Percentiles rank a stretch among this genome's conserved stretches.
Evolutionary conservation across 2,113 vertebrate species (phyloP).

Genomic region (Aphyosemion australe): DNA sequence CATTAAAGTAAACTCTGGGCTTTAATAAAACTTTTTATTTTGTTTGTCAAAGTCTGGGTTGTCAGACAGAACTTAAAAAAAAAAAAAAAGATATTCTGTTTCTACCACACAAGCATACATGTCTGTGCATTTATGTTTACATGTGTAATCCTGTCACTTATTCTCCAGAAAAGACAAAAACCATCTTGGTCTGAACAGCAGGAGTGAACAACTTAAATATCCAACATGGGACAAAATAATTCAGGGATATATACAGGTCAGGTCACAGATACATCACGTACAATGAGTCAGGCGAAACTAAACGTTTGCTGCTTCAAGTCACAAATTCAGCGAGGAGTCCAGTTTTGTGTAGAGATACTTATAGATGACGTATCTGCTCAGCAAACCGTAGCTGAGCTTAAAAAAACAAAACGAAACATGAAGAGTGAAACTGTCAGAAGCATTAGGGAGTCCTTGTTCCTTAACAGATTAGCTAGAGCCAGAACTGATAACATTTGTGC

Average conservation of each 20-base stretch:
- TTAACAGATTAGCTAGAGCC: slow-evolving; percentile 65
- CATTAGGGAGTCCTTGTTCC: slow-evolving; percentile 21
- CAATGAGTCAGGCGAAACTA: slow-evolving; percentile 48
- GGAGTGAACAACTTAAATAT: slow-evolving; percentile 69
- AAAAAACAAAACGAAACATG: slow-evolving; percentile 12
- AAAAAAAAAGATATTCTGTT: slow-evolving; percentile 77
- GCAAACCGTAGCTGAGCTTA: slow-evolving; percentile 33
- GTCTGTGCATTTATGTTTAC: slow-evolving; percentile 73
- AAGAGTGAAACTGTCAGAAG: slow-evolving; percentile 22
- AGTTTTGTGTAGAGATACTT: slow-evolving; percentile 57
- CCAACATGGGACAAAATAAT: slow-evolving; percentile 47
- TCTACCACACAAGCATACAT: slow-evolving; percentile 73
- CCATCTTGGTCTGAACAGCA: slow-evolving; percentile 37
- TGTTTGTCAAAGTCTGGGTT: slow-evolving; percentile 80
- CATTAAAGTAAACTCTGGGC: not conserved
- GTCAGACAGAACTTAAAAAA: slow-evolving; percentile 82
- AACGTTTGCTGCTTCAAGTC: slow-evolving; percentile 18
- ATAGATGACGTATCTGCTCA: slow-evolving; percentile 54
- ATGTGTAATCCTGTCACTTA: slow-evolving; percentile 38
- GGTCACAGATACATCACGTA: slow-evolving; percentile 57
- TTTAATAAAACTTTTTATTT: slow-evolving; percentile 77
- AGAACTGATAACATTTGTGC: slow-evolving; percentile 92
- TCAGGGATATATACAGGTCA: slow-evolving; percentile 58
- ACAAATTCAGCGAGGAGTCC: slow-evolving; percentile 49
- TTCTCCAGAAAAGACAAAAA: slow-evolving; percentile 21